A percentile compares a stretch with the other conserved stretches of the same genome.
These are phyloP conservation scores for Cossypha niveicapilla DNA, from an alignment of 2,797 vertebrate species.

Conservation along the genomic window DNA sequence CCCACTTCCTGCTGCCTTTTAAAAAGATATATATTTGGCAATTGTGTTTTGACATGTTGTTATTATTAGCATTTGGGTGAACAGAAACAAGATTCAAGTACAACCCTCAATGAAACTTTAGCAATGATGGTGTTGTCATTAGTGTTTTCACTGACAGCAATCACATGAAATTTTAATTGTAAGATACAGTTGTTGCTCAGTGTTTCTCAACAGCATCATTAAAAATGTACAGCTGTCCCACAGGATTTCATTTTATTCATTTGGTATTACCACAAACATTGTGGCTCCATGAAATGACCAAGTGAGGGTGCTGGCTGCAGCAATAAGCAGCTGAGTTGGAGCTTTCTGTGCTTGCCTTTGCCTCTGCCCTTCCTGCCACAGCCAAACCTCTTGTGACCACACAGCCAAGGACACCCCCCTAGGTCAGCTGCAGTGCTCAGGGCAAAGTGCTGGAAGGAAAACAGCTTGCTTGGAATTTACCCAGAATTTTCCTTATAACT, in stretches of 20 bases:
- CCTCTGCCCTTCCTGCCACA: not conserved
- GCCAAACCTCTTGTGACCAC: not conserved
- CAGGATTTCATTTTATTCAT: not conserved
- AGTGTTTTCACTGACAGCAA: not conserved
- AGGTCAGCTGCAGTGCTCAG: not conserved
- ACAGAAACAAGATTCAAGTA: not conserved
- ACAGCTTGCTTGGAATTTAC: not conserved
- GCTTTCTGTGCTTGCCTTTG: not conserved
- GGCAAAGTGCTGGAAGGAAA: not conserved
- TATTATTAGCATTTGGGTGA: not conserved
- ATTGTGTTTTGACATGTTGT: not conserved
- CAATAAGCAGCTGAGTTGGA: not conserved
- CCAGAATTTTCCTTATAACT: not conserved
- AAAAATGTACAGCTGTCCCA: not conserved
- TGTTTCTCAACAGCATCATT: not conserved
- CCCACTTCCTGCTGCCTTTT: not conserved
- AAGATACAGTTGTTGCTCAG: not conserved
- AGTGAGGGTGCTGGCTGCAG: not conserved
- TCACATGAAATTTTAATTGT: not conserved
- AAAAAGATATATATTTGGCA: not conserved
- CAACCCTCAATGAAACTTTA: not conserved
- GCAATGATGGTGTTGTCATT: not conserved
- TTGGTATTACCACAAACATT: not conserved
- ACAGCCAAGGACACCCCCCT: not conserved
- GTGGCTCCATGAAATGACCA: not conserved